Evolutionary conservation across 37 sponge, comb jelly and placozoan species (phyloP).

Genomic region (Halisarca cf. caerulea): DNA sequence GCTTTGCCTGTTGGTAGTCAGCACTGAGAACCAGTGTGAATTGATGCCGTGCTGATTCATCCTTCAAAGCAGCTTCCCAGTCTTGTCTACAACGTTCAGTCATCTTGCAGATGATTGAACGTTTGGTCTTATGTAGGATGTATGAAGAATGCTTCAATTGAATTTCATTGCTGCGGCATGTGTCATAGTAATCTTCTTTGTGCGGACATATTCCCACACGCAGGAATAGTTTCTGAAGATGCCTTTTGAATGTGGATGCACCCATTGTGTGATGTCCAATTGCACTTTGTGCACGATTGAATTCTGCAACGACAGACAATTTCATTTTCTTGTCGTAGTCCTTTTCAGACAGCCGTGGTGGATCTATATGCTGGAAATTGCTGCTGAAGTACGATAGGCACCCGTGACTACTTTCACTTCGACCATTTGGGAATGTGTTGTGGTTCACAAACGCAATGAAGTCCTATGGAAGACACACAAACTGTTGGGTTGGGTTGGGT

Average conservation of each 20-base stretch:
- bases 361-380: neutral
- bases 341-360: neutral
- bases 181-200: constrained; percentile 53
- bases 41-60: neutral
- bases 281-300: constrained; percentile 48
- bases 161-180: constrained; percentile 14
- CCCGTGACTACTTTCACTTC: constrained; percentile 31
- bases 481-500: too few relatives aligned
- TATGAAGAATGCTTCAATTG: constrained; percentile 3
- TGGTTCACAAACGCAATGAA: constrained; percentile 55
- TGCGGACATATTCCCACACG: constrained; percentile 20
- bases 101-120: constrained; percentile 15
- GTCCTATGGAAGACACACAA: too few relatives aligned
- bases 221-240: constrained; percentile 40
- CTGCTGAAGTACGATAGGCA: constrained; percentile 34
- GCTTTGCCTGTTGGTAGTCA: constrained; percentile 43
- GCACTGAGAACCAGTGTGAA: constrained; percentile 23
- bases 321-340: constrained; percentile 21
- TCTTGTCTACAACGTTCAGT: constrained; percentile 7
- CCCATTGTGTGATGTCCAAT: neutral
- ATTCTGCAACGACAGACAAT: constrained; percentile 37
- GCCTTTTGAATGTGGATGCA: constrained; percentile 6
- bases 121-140: constrained; percentile 10
- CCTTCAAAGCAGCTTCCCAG: constrained; percentile 31
- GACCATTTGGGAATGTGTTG: constrained; percentile 43